A percentile compares a stretch with the other conserved stretches of the same genome.
These are phyloP conservation scores for Agonopterix subpropinquella DNA, from an alignment of 2,888 invertebrate genomes.

Conservation along the genomic window DNA sequence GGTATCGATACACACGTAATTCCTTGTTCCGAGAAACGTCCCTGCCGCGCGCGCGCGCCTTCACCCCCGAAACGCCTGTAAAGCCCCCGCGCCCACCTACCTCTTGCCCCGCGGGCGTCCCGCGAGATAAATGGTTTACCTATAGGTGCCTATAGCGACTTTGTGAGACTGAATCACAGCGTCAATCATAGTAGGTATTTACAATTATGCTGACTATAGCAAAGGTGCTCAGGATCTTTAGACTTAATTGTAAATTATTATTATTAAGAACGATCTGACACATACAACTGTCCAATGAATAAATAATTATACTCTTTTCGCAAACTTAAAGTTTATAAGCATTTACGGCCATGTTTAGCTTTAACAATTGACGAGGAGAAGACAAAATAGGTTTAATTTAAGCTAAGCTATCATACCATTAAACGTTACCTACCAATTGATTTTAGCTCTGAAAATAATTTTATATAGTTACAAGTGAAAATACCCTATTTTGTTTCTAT, in stretches of 20 bases:
- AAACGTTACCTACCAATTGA: no score
- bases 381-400: slow-evolving; percentile 20
- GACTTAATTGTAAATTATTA: slow-evolving; percentile 8
- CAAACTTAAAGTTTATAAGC: slow-evolving; percentile 18
- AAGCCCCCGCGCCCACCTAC: no score
- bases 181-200: no score
- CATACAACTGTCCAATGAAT: background rate
- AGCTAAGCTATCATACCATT: slow-evolving; percentile 6
- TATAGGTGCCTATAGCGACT: no score
- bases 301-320: background rate
- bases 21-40: no score
- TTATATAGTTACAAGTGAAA: background rate
- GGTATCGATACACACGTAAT: no score
- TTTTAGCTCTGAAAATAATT: no score
- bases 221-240: slow-evolving; percentile 4
- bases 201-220: background rate
- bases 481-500: background rate
- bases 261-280: background rate
- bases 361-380: slow-evolving; percentile 34
- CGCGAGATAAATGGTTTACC: no score
- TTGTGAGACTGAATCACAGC: no score
- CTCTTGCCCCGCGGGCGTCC: no score
- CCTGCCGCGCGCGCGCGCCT: no score
- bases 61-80: no score
- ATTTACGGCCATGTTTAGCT: slow-evolving; percentile 58